phyloP scores from a whole-genome alignment of 2,113 vertebrate species.

The Isichthys henryi region DNA sequence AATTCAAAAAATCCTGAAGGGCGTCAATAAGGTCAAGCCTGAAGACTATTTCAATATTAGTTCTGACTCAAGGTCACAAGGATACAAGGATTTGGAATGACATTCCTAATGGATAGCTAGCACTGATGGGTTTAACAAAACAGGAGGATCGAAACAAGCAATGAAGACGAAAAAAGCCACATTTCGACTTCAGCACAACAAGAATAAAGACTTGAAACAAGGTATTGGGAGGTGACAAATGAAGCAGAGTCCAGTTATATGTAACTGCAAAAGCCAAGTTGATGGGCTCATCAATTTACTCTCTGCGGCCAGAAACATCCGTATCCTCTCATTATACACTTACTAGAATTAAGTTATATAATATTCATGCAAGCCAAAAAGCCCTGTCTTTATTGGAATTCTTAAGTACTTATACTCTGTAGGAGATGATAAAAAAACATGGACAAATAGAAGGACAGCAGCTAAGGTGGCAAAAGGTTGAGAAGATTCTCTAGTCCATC shows the following conservation, averaged over 20 bases:
- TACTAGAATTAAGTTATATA: not conserved
- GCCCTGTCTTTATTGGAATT: not conserved
- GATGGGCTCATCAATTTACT: not conserved
- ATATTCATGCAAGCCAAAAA: not conserved
- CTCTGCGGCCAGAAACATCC: not conserved
- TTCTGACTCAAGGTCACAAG: not conserved
- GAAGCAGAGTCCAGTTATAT: not conserved
- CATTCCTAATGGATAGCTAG: not conserved
- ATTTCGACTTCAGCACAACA: not conserved
- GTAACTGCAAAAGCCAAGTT: not conserved
- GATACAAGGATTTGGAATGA: slow-evolving; percentile 3
- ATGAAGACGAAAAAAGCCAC: not conserved
- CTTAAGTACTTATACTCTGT: not conserved
- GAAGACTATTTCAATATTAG: slow-evolving; percentile 9
- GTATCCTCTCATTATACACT: not conserved
- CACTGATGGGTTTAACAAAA: not conserved
- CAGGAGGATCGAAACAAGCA: not conserved
- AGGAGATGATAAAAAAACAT: not conserved
- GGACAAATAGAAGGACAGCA: not conserved
- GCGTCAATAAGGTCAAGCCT: not conserved
- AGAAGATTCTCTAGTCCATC: not conserved
- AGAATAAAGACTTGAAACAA: not conserved
- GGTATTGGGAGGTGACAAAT: not conserved
- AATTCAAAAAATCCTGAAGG: slow-evolving; percentile 1
- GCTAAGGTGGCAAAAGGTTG: not conserved